A percentile compares a stretch with the other conserved stretches of the same genome.
phyloP scores from a whole-genome alignment of 2,797 vertebrate genomes.

The Danio choprae region DNA sequence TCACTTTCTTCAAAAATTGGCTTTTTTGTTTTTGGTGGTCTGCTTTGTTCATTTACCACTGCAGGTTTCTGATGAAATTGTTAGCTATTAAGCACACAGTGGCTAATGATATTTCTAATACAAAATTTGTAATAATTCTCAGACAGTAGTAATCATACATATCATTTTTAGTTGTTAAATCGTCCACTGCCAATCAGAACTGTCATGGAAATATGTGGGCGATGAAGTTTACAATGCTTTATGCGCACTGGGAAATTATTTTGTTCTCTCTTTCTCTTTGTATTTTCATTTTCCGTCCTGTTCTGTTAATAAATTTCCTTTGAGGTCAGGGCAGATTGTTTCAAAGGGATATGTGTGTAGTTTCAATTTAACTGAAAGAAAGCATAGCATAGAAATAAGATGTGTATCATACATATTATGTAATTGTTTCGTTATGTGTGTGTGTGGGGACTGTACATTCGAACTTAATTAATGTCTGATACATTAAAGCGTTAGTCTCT shows the following conservation, averaged over 20 bases:
- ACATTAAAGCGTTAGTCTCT: neutral
- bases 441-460: neutral
- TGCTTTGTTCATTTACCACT: neutral
- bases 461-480: neutral
- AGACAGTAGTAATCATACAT: neutral
- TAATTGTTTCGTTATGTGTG: neutral
- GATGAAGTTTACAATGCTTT: neutral
- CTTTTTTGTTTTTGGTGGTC: neutral
- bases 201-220: neutral
- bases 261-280: neutral
- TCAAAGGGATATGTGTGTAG: neutral
- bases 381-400: neutral
- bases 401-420: neutral
- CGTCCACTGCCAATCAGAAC: slow-evolving; percentile 9
- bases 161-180: neutral
- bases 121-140: neutral
- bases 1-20: neutral
- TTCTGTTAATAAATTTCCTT: neutral
- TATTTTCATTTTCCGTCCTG: neutral
- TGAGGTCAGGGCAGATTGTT: neutral
- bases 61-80: neutral
- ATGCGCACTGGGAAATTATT: neutral
- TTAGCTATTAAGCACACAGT: neutral
- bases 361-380: neutral
- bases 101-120: neutral